Conservation (phyloP, 1,140 invertebrate genomes). For the Papilio polytes region DNA sequence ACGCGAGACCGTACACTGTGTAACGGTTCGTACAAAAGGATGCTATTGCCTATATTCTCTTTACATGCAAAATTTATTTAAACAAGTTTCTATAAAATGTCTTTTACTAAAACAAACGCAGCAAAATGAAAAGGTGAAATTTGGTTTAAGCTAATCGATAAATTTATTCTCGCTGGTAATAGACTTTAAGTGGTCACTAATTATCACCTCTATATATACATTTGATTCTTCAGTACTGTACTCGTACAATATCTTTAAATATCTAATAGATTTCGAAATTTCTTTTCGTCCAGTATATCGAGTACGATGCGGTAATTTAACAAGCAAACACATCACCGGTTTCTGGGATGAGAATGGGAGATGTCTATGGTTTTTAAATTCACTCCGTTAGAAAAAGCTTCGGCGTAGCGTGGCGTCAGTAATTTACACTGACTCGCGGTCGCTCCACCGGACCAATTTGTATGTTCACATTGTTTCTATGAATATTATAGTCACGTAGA, state of each 20-base stretch:
- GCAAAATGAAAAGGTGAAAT: neutral
- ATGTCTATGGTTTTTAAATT: constrained; percentile 47
- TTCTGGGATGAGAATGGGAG: constrained; percentile 38
- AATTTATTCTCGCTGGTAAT: neutral
- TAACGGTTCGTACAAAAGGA: constrained; percentile 11
- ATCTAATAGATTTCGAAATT: constrained; percentile 52
- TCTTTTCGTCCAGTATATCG: constrained; percentile 53
- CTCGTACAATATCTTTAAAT: neutral
- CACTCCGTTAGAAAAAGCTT: constrained; percentile 41
- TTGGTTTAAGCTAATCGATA: neutral
- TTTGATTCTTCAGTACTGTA: too few relatives aligned
- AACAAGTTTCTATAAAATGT: neutral
- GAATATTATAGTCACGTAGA: constrained; percentile 47
- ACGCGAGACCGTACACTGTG: neutral
- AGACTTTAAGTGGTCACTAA: too few relatives aligned
- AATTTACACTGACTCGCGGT: constrained; percentile 66
- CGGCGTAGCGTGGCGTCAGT: constrained; percentile 48
- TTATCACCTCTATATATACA: too few relatives aligned
- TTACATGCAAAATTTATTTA: constrained; percentile 20
- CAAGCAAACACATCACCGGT: constrained; percentile 54
- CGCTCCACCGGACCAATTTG: constrained; percentile 52
- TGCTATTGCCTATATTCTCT: constrained; percentile 27
- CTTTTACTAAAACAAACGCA: neutral
- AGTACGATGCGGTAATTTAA: constrained; percentile 64
- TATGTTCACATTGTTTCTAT: constrained; percentile 57